Conservation (phyloP, 2,888 invertebrate genomes). For the Pecten maximus region DNA sequence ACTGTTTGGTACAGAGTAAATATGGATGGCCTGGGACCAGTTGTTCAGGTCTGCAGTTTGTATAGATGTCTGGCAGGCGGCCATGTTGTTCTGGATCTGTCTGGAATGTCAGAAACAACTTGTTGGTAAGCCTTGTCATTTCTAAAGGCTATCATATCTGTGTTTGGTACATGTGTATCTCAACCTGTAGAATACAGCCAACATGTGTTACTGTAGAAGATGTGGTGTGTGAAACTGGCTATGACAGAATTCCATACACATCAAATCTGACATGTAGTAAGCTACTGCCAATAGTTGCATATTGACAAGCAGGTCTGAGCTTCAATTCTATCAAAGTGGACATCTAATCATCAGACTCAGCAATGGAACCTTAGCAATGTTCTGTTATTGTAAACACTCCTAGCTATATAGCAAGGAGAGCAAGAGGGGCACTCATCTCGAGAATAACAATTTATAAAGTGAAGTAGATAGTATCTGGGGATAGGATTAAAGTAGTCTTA, state of each 20-base stretch:
- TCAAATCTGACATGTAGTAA: not conserved
- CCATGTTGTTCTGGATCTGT: slow-evolving; percentile 28
- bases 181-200: not conserved
- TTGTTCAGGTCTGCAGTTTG: not conserved
- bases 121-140: slow-evolving; percentile 14
- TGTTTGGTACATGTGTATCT: slow-evolving; percentile 1
- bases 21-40: not conserved
- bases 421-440: too few relatives aligned
- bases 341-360: too few relatives aligned
- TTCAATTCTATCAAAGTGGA: too few relatives aligned
- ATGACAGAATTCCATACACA: not conserved
- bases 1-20: not conserved
- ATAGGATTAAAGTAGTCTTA: too few relatives aligned
- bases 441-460: too few relatives aligned
- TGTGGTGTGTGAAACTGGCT: not conserved
- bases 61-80: not conserved
- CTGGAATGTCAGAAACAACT: slow-evolving; percentile 27
- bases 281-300: too few relatives aligned
- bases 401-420: too few relatives aligned
- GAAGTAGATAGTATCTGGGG: too few relatives aligned
- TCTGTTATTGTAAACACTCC: too few relatives aligned
- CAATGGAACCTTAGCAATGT: too few relatives aligned
- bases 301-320: too few relatives aligned
- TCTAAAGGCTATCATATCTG: not conserved
- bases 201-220: not conserved